phyloP scores from a whole-genome alignment of 2,797 vertebrate species.

The Meriones psammophilus region DNA sequence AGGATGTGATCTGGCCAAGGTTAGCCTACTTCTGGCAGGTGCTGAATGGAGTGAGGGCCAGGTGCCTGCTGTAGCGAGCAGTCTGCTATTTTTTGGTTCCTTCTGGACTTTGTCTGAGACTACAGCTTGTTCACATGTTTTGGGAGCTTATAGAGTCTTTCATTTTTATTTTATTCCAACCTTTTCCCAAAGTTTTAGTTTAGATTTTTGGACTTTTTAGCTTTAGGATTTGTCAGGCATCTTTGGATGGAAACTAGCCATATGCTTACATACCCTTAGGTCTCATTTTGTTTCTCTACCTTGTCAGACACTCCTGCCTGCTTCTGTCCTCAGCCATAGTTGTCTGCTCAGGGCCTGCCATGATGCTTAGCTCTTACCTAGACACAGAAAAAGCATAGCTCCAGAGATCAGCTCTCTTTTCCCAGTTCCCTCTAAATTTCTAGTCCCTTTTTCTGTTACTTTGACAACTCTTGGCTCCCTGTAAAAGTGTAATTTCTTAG shows the following conservation, averaged over 20 bases:
- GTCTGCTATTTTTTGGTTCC: neutral
- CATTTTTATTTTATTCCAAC: constrained; percentile 31
- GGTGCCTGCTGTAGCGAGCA: neutral
- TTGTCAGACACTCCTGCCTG: neutral
- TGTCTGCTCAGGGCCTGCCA: neutral
- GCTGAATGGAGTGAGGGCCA: neutral
- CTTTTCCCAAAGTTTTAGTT: constrained; percentile 1
- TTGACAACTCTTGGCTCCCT: constrained; percentile 1
- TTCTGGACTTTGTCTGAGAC: neutral
- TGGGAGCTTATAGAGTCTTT: neutral
- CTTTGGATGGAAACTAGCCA: neutral
- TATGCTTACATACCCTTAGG: neutral
- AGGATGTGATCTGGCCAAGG: neutral
- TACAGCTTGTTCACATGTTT: neutral
- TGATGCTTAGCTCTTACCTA: constrained; percentile 23
- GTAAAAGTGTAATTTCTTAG: neutral
- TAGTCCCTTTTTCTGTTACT: neutral
- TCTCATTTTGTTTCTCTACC: neutral
- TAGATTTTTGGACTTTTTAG: constrained; percentile 40
- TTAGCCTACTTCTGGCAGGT: neutral
- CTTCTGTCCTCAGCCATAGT: neutral
- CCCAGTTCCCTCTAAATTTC: neutral
- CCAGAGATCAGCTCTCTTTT: neutral
- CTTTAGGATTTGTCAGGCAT: constrained; percentile 4
- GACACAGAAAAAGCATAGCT: neutral